These are phyloP conservation scores for Temnothorax longispinosus DNA, from an alignment of 1,140 invertebrate genomes.

Conservation along the genomic window DNA sequence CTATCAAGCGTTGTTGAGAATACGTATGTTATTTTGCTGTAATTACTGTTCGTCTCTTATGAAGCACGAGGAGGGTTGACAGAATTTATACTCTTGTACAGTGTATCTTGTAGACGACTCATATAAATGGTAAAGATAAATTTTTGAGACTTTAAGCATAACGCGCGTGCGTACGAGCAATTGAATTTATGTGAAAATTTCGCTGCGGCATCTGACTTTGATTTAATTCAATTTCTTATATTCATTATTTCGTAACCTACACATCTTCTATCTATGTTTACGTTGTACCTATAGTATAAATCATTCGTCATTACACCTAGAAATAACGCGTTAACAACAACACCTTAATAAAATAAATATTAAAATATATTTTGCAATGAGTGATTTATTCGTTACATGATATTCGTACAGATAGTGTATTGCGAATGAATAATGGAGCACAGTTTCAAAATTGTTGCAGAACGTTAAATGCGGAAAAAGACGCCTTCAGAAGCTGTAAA, in stretches of 20 bases:
- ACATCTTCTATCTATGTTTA: too few relatives aligned
- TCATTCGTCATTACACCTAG: too few relatives aligned
- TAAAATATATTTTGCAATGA: slow-evolving; percentile 9
- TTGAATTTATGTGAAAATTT: too few relatives aligned
- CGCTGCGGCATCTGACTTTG: too few relatives aligned
- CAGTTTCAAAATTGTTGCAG: slow-evolving; percentile 30
- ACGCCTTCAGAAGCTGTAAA: slow-evolving; percentile 62
- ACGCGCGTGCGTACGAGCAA: too few relatives aligned
- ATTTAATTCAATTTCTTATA: too few relatives aligned
- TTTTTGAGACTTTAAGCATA: too few relatives aligned
- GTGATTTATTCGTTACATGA: neutral
- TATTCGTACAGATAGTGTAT: neutral
- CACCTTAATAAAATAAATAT: neutral
- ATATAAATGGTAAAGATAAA: neutral
- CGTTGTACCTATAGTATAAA: too few relatives aligned
- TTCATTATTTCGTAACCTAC: too few relatives aligned
- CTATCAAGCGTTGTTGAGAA: neutral
- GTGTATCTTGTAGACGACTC: neutral
- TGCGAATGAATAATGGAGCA: neutral
- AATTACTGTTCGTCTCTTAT: neutral
- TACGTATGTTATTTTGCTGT: neutral
- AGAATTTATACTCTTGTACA: neutral
- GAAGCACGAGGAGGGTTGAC: neutral
- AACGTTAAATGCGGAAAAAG: slow-evolving; percentile 66
- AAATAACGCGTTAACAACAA: too few relatives aligned